Base-by-base conservation (phyloP, 2,888 invertebrate genomes). In the Blera fallax region DNA sequence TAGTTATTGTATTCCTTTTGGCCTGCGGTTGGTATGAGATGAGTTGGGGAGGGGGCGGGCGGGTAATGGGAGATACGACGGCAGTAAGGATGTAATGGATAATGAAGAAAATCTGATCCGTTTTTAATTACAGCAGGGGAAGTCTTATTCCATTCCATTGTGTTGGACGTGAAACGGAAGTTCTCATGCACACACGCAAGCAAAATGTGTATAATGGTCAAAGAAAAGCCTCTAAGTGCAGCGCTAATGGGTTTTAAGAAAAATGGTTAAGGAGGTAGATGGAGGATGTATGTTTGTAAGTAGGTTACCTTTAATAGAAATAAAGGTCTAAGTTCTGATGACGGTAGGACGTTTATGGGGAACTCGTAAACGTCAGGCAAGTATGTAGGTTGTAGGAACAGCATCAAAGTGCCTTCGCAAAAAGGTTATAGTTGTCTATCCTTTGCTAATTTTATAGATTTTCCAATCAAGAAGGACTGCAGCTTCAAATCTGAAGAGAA, bases 51-150 rank as follows among this genome's bases (percentile, higher is more conserved):
- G 14, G 0, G n/a, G 40, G 54, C 16, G 32, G 16, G 14, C 18
- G 27, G 24, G 18, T 37, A 40, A 40, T 62, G 58, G 32, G 18
- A 21, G 34, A 29, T 5, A 40, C 3, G 50, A 50, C 48, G 16
- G 40, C 43, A 70, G 18, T 76, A 24, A 50, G 37, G 58, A 76
- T 52, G 74, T 65, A 80, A 80, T 69, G 69, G 73, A 77, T 72
- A 76, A 87, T 69, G 77, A 73, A 76, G 73, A 78, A 77, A 87
- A 82, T 82, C 81, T 82, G 82, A 87, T 87, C 82, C 76, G 64
- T 77, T 74, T 87, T 87, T 87, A 78, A 78, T 87, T 87, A 78
- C 78, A 56, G 24, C 45, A 11, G 10, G 18, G 56, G 29, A 32
- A 27, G 62, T 43, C 21, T 43, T 45, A 34, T 54, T 45, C 4